phyloP scores from a whole-genome alignment of 2,888 invertebrate species.

The Lysandra coridon region DNA sequence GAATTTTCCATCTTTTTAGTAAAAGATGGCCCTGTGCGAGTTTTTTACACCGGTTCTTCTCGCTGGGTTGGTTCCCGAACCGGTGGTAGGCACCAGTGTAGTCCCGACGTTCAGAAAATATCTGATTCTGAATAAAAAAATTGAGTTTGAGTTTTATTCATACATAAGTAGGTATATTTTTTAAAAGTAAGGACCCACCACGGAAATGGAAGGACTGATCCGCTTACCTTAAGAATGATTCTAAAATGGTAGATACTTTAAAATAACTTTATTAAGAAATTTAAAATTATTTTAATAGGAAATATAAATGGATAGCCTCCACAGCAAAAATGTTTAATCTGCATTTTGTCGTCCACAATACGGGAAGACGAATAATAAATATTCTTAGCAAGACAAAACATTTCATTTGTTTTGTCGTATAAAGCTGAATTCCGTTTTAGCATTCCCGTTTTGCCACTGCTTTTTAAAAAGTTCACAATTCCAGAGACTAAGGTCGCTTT shows the following conservation, averaged over 20 bases:
- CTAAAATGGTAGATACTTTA: background rate
- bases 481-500: slow-evolving; percentile 24
- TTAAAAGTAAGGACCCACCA: too few species aligned
- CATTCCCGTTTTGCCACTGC: slow-evolving; percentile 36
- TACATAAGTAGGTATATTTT: too few species aligned
- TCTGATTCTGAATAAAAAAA: too few species aligned
- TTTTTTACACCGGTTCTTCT: too few species aligned
- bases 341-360: slow-evolving; percentile 21
- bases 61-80: too few species aligned
- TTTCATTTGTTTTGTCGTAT: slow-evolving; percentile 55
- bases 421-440: slow-evolving; percentile 54
- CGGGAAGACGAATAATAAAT: slow-evolving; percentile 28
- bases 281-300: slow-evolving; percentile 3
- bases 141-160: too few species aligned
- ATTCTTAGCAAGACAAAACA: slow-evolving; percentile 44
- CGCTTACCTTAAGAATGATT: background rate
- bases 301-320: background rate
- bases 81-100: too few species aligned
- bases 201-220: too few species aligned
- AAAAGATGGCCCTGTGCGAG: too few species aligned
- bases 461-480: slow-evolving; percentile 23
- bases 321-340: slow-evolving; percentile 6
- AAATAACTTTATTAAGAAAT: slow-evolving; percentile 3
- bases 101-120: too few species aligned
- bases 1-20: too few species aligned